phyloP scores from a whole-genome alignment of 1,140 invertebrate species.

The Ceratina australensis region DNA sequence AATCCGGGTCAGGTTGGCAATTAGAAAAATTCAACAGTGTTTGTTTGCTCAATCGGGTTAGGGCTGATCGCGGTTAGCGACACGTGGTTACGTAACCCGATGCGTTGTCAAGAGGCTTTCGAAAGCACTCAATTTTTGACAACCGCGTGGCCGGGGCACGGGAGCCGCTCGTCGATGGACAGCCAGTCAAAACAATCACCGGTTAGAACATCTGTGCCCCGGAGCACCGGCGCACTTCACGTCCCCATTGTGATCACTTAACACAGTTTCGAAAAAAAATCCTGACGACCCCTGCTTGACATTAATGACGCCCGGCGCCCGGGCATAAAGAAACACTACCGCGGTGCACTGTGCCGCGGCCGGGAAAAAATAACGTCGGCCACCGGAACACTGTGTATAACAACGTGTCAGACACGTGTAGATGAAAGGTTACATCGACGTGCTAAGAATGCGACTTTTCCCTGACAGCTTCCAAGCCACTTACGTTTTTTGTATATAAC shows the following conservation, averaged over 20 bases:
- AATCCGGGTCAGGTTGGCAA: neutral
- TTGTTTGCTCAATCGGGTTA: neutral
- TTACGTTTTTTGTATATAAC: neutral
- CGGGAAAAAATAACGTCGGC: neutral
- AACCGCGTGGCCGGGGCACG: slow-evolving; percentile 9
- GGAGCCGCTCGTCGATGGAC: slow-evolving; percentile 11
- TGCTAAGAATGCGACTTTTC: neutral
- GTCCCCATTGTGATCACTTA: slow-evolving; percentile 39
- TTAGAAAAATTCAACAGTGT: neutral
- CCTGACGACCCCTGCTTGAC: slow-evolving; percentile 11
- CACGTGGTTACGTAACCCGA: neutral
- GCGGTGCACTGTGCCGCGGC: neutral
- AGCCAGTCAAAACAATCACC: slow-evolving; percentile 45
- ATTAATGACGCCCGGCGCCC: neutral
- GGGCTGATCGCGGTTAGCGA: neutral
- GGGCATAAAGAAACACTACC: too few relatives aligned
- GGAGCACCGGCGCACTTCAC: slow-evolving; percentile 25
- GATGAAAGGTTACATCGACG: neutral
- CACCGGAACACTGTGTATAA: neutral
- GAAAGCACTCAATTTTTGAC: slow-evolving; percentile 35
- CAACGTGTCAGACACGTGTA: neutral
- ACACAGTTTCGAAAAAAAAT: slow-evolving; percentile 35
- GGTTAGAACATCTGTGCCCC: slow-evolving; percentile 41
- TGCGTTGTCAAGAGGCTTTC: slow-evolving; percentile 29
- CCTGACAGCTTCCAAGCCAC: neutral